Percentiles rank a stretch among this genome's conserved stretches.
These are phyloP conservation scores for Serinus canaria DNA, from an alignment of 2,113 vertebrate species.

Conservation along the genomic window DNA sequence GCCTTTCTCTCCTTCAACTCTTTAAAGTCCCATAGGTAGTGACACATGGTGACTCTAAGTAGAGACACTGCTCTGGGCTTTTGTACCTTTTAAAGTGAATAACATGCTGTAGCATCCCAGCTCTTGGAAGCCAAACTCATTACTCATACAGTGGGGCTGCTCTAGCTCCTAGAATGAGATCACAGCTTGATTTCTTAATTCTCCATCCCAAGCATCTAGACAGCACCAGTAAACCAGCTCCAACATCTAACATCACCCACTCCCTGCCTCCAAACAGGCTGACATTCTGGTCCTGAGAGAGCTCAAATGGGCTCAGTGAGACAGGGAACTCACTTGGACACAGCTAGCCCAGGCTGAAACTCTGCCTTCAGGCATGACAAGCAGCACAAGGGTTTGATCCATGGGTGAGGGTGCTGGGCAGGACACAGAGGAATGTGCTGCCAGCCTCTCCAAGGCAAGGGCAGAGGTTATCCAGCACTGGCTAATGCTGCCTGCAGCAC, in stretches of 20 bases:
- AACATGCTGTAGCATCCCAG: neutral
- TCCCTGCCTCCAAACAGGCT: neutral
- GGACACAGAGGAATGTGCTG: neutral
- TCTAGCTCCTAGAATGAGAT: neutral
- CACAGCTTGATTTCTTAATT: neutral
- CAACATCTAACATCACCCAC: accelerated
- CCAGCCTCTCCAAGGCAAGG: neutral
- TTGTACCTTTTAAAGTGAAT: neutral
- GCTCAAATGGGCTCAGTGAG: neutral
- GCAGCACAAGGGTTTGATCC: neutral
- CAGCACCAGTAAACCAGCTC: neutral
- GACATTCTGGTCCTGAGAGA: neutral
- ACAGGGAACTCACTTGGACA: neutral
- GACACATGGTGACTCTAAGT: neutral
- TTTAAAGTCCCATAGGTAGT: neutral
- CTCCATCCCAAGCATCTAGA: neutral
- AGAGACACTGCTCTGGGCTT: neutral
- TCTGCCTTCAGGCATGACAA: neutral
- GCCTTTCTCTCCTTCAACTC: neutral
- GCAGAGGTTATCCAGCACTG: neutral
- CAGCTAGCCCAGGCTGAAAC: neutral
- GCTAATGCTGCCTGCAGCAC: neutral
- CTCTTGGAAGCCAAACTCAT: neutral
- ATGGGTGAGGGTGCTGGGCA: neutral
- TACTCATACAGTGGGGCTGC: neutral